These are phyloP conservation scores for Serilophus lunatus DNA, from an alignment of 2,113 vertebrate species.

Conservation along the genomic window DNA sequence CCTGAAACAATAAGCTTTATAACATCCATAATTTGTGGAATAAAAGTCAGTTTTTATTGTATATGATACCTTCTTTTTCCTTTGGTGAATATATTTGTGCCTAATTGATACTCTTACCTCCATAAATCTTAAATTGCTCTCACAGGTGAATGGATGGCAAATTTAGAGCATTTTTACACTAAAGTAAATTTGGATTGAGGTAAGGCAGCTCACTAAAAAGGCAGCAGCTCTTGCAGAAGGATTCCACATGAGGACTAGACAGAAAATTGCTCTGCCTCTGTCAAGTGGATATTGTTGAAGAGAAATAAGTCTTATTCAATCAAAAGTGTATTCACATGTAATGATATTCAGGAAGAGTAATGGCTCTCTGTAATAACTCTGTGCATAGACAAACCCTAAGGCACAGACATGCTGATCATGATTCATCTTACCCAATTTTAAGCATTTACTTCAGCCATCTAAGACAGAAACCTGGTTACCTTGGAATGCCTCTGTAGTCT, in stretches of 20 bases:
- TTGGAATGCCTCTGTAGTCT: not conserved
- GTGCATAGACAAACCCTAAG: not conserved
- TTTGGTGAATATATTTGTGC: not conserved
- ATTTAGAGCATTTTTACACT: not conserved
- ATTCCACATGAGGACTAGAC: not conserved
- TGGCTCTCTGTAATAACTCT: not conserved
- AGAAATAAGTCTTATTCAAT: not conserved
- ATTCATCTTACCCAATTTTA: slow-evolving; percentile 1
- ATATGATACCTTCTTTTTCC: not conserved
- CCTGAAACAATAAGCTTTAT: slow-evolving; percentile 16
- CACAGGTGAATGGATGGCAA: not conserved
- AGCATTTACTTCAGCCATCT: not conserved
- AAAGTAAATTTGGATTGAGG: slow-evolving; percentile 12
- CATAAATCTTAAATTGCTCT: not conserved
- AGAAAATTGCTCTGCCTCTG: not conserved
- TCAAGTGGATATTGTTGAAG: not conserved
- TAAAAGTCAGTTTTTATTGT: not conserved
- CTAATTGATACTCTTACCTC: not conserved
- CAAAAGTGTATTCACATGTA: not conserved
- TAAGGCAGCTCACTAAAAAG: not conserved
- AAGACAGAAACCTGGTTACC: not conserved
- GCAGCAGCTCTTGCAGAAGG: not conserved
- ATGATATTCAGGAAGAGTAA: not conserved
- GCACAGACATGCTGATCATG: not conserved
- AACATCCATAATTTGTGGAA: slow-evolving; percentile 32